Conservation (phyloP, 2,113 vertebrate genomes). For the Stegastes partitus region DNA sequence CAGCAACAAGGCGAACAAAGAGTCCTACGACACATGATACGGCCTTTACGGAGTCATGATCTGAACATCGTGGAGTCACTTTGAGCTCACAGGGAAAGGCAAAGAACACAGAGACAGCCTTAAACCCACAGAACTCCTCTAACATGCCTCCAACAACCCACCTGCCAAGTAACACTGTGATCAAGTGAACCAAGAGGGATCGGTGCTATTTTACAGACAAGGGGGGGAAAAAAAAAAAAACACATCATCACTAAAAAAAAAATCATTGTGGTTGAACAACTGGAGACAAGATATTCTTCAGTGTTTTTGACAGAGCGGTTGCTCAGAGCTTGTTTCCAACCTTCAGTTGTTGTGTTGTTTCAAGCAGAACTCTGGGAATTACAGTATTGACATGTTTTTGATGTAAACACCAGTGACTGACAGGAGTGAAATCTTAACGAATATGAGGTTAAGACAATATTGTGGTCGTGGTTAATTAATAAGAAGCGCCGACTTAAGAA, state of each 20-base stretch:
- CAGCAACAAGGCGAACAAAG: conserved; percentile 13
- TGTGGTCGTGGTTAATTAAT: background rate
- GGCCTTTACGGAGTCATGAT: conserved; percentile 18
- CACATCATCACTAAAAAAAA: background rate
- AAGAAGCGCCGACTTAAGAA: background rate
- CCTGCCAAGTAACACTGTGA: conserved; percentile 2
- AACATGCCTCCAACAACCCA: conserved; percentile 2
- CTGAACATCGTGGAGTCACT: conserved; percentile 22
- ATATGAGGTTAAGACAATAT: too few species aligned
- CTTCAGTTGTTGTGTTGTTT: conserved; percentile 5
- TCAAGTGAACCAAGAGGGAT: too few species aligned
- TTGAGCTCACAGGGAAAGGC: conserved; percentile 22
- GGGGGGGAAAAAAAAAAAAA: background rate
- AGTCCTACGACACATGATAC: conserved; percentile 31
- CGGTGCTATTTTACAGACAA: conserved; percentile 6
- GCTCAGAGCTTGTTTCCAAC: background rate
- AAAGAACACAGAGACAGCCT: conserved; percentile 5
- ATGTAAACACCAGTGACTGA: too few species aligned
- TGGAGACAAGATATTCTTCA: background rate
- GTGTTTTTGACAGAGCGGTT: background rate
- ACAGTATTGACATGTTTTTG: too few species aligned
- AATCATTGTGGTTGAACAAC: background rate
- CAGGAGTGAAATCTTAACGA: too few species aligned
- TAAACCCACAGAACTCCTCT: conserved; percentile 5
- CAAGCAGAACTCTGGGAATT: background rate